Conservation (phyloP, 1,140 invertebrate genomes). For the Macrosteles quadrilineatus region DNA sequence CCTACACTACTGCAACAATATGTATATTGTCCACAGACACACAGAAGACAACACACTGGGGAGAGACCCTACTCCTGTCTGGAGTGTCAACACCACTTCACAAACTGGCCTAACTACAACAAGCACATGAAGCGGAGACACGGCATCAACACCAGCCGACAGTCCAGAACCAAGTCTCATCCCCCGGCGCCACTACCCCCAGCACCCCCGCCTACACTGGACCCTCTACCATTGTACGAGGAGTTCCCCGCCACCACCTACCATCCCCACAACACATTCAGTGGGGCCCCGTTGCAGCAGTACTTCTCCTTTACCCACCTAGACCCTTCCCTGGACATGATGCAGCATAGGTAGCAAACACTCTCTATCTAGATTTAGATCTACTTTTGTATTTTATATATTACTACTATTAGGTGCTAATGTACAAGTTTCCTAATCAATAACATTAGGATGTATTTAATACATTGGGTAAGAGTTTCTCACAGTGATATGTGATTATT, state of each 20-base stretch:
- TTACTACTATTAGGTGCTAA: too few species aligned
- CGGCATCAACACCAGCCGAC: conserved; percentile 37
- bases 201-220: neutral
- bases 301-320: conserved; percentile 24
- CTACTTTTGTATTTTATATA: too few species aligned
- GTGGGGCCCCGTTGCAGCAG: conserved; percentile 13
- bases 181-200: neutral
- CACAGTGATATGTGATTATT: too few species aligned
- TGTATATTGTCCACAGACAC: too few species aligned
- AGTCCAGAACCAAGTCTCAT: conserved; percentile 22
- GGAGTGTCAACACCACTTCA: conserved; percentile 67
- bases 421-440: too few species aligned
- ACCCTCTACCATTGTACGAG: conserved; percentile 23
- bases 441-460: too few species aligned
- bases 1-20: too few species aligned
- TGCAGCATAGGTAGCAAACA: conserved; percentile 22
- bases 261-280: neutral
- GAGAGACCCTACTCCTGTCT: conserved; percentile 60
- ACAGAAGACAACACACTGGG: conserved; percentile 63
- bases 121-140: conserved; percentile 74
- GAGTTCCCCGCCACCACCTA: conserved; percentile 15
- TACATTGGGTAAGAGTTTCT: too few species aligned
- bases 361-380: too few species aligned
- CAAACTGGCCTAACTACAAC: conserved; percentile 75
- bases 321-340: conserved; percentile 15